phyloP scores from a whole-genome alignment of 2,797 vertebrate genomes.

The Onychomys leucogaster region DNA sequence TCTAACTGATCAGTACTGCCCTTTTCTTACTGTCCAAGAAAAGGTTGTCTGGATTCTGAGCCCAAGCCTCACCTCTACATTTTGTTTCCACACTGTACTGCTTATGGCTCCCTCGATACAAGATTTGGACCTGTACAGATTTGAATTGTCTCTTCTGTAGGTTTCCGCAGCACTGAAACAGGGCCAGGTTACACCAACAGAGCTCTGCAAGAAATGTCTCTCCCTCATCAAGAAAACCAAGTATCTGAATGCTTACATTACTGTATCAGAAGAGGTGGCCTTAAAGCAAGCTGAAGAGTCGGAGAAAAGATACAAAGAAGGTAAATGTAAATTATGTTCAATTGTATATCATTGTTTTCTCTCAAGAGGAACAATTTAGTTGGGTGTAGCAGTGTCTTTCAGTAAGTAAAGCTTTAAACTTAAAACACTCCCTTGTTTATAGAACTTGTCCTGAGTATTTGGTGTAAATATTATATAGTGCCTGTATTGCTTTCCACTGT shows the following conservation, averaged over 20 bases:
- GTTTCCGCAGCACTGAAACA: constrained; percentile 92
- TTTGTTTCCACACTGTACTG: not conserved
- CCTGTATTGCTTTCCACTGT: not conserved
- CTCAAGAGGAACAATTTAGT: constrained; percentile 29
- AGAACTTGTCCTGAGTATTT: constrained; percentile 19
- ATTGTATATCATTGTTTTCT: not conserved
- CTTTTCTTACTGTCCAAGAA: not conserved
- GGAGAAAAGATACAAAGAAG: constrained; percentile 90
- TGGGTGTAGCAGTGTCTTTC: constrained; percentile 42
- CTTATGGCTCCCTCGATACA: not conserved
- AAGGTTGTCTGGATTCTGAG: constrained; percentile 27
- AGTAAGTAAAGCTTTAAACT: constrained; percentile 50
- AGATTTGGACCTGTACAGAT: not conserved
- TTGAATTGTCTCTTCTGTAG: constrained; percentile 83
- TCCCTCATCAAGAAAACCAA: constrained; percentile 91
- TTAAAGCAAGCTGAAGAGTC: constrained; percentile 94
- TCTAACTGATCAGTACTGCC: not conserved
- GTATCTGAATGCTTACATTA: constrained; percentile 95
- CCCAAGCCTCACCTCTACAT: not conserved
- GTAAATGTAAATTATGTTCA: constrained; percentile 88
- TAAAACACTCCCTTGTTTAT: constrained; percentile 45
- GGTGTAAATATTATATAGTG: not conserved
- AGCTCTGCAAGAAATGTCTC: constrained; percentile 94
- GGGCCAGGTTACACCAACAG: constrained; percentile 91
- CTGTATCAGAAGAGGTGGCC: constrained; percentile 92